These are phyloP conservation scores for Rutpela maculata DNA, from an alignment of 2,888 invertebrate species.

Conservation along the genomic window DNA sequence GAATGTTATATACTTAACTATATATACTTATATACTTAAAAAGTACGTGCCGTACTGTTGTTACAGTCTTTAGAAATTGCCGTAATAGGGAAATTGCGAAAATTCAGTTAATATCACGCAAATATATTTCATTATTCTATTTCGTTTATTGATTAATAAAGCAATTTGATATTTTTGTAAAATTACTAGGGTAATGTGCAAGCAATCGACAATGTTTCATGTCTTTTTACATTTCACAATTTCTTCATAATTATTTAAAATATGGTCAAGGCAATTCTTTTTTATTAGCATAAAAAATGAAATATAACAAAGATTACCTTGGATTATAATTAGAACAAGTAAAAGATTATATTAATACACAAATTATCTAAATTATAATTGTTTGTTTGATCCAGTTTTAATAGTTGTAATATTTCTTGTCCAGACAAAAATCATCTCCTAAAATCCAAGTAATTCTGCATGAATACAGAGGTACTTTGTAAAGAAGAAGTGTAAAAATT, in stretches of 20 bases:
- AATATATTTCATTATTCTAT: constrained; percentile 17
- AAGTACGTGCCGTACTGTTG: not conserved
- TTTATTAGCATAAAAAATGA: constrained; percentile 17
- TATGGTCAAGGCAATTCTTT: constrained; percentile 27
- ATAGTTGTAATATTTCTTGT: not conserved
- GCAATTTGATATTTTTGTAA: constrained; percentile 32
- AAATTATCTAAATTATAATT: not conserved
- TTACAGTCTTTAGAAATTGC: not conserved
- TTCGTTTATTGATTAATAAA: constrained; percentile 19
- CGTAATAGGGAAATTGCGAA: constrained; percentile 8
- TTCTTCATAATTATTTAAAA: constrained; percentile 13
- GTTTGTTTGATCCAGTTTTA: not conserved
- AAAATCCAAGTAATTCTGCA: too few species aligned
- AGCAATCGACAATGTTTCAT: constrained; percentile 18
- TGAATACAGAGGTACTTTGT: too few species aligned
- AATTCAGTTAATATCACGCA: constrained; percentile 1
- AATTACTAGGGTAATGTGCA: constrained; percentile 16
- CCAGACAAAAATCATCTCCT: too few species aligned
- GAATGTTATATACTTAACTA: not conserved
- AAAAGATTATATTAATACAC: not conserved
- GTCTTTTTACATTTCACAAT: constrained; percentile 28
- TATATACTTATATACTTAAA: not conserved
- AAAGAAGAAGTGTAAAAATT: too few species aligned
- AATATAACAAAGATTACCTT: constrained; percentile 32
- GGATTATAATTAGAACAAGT: constrained; percentile 20